These are phyloP conservation scores for Megaptera novaeangliae DNA, from an alignment of 2,113 vertebrate species.

Conservation along the genomic window DNA sequence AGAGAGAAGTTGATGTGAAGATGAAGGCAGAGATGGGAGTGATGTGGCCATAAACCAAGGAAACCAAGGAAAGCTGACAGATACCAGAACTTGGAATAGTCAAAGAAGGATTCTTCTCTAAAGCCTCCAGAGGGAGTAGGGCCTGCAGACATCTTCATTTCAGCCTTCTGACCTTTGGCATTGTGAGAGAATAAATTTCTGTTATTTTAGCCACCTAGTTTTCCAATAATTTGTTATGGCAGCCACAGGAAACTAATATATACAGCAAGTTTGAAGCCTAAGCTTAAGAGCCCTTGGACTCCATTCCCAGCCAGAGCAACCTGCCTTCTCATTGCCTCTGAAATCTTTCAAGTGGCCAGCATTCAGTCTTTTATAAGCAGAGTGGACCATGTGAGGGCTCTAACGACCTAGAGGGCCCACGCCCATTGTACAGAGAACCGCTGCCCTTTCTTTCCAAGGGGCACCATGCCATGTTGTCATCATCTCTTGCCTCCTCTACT, in stretches of 20 bases:
- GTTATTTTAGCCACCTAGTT: neutral
- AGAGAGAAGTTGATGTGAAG: neutral
- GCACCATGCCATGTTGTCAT: neutral
- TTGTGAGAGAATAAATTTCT: neutral
- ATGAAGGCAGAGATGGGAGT: neutral
- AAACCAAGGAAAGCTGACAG: neutral
- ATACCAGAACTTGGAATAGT: no score
- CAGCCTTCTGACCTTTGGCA: neutral
- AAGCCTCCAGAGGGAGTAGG: neutral
- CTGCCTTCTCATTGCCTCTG: neutral
- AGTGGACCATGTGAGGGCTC: neutral
- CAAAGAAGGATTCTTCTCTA: neutral
- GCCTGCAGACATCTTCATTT: neutral
- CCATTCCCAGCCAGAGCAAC: neutral
- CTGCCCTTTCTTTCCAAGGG: neutral
- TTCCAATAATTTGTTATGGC: neutral
- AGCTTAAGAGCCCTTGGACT: neutral
- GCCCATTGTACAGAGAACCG: fast-evolving
- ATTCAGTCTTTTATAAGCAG: neutral
- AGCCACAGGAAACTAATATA: neutral
- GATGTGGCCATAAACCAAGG: neutral
- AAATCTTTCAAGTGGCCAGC: neutral
- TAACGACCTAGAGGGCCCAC: neutral
- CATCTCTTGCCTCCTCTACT: neutral
- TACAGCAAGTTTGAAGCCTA: neutral